Evolutionary conservation across 2,113 vertebrate genomes (phyloP), one percentile per base, ranked within the genome.

Genomic region (Mobula hypostoma): DNA sequence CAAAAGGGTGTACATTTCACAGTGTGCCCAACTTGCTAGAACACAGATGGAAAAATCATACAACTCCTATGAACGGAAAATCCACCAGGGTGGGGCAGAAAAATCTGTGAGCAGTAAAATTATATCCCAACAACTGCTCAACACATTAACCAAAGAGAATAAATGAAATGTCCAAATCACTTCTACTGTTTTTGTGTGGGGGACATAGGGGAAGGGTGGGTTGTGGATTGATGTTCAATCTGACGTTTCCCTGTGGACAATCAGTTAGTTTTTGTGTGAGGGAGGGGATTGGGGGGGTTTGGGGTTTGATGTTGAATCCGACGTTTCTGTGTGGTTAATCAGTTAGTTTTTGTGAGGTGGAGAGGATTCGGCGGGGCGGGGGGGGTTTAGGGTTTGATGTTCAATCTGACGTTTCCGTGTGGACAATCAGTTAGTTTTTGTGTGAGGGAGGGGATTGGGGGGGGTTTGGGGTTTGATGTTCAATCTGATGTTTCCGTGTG

Each of bases 351-450:
- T 36, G 36, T 36, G 36, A 36, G 36, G 36, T 36, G 36, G 36
- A 36, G 36, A 36, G 36, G n/a, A 76, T 61, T 80, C 95, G 0
- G 78, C 94, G 5, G 17, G 94, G 0, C 7, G 94, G 0, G 74
- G 90, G 0, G 95, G 95, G 40, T 85, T 94, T 32, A 96, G 48
- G 48, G 48, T 48, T 48, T 48, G 48, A 48, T 48, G 48, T 48
- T 48, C 48, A 48, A 48, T 48, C 48, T 48, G 48, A 48, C 48
- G 48, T 48, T 48, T 48, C 48, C 48, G 48, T 48, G 48, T 48
- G 48, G 48, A 48, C 48, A 1, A 48, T 48, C 48, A 1, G 48
- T 48, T 48, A 48, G 48, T 48, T 48, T 48, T 48, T 48, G 48
- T 48, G 48, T 48, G 48, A 48, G 48, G 48, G 48, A 48, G 48